A percentile compares a stretch with the other conserved stretches of the same genome.
Evolutionary conservation across 2,113 vertebrate species (phyloP).

Genomic region (Pterophyllum scalare): DNA sequence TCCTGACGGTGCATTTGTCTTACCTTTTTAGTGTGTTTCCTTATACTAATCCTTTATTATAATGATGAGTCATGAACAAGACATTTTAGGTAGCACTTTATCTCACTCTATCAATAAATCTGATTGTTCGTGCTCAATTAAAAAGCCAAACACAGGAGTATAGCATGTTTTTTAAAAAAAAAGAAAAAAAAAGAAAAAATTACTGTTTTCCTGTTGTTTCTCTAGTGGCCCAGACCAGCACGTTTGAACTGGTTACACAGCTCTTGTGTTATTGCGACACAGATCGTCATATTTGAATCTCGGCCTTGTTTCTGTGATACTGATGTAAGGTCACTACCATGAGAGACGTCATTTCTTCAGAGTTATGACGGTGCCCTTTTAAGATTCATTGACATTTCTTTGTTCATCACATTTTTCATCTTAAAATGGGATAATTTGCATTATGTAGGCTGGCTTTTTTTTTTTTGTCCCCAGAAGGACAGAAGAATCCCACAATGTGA

Average conservation of each 20-base stretch:
- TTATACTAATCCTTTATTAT: slow-evolving; percentile 5
- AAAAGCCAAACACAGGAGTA: background rate
- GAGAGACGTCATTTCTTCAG: background rate
- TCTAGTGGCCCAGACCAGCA: background rate
- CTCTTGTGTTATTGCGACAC: background rate
- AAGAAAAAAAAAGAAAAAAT: background rate
- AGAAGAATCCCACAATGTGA: background rate
- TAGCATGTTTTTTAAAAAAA: background rate
- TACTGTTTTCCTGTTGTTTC: slow-evolving; percentile 2
- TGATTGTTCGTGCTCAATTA: slow-evolving; percentile 17
- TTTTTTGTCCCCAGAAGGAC: background rate
- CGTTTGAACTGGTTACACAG: background rate
- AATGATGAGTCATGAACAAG: slow-evolving; percentile 1
- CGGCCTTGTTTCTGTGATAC: background rate
- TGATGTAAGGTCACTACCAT: background rate
- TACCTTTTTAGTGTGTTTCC: slow-evolving; percentile 1
- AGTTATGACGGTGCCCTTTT: background rate
- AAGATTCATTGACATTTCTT: background rate
- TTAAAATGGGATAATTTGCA: background rate
- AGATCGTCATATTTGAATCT: background rate
- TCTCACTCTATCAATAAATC: slow-evolving; percentile 29
- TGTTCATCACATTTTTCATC: background rate
- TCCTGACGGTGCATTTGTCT: slow-evolving; percentile 12
- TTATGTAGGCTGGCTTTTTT: background rate
- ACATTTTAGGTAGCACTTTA: slow-evolving; percentile 11